These are phyloP conservation scores for Aricia agestis DNA, from an alignment of 1,140 invertebrate genomes.

Conservation along the genomic window DNA sequence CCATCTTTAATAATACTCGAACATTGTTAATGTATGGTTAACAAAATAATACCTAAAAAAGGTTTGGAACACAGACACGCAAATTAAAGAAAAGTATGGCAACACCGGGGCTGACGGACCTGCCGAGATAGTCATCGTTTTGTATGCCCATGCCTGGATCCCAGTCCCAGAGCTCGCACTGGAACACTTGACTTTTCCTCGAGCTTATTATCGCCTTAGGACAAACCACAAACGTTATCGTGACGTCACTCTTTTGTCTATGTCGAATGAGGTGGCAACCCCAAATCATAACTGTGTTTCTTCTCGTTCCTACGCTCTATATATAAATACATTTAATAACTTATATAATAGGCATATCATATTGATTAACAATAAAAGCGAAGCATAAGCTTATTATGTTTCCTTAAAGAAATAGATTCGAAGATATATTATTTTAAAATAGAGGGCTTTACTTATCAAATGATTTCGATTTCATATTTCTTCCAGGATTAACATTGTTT, in stretches of 20 bases:
- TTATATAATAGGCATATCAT: background rate
- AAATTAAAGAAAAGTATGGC: constrained; percentile 19
- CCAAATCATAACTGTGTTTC: constrained; percentile 10
- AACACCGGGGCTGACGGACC: constrained; percentile 76
- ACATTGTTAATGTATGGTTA: background rate
- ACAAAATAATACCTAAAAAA: background rate
- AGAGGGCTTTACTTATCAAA: background rate
- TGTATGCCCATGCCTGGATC: constrained; percentile 87
- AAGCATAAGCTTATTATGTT: background rate
- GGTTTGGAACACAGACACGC: constrained; percentile 18
- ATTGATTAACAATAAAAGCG: background rate
- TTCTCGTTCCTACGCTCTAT: background rate
- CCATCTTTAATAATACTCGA: background rate
- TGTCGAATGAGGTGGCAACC: background rate
- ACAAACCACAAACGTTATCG: constrained; percentile 53
- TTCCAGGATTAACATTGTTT: background rate
- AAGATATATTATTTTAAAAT: background rate
- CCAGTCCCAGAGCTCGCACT: constrained; percentile 89
- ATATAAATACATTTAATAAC: constrained; percentile 9
- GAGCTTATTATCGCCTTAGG: constrained; percentile 84
- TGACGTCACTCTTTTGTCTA: constrained; percentile 77
- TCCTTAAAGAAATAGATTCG: background rate
- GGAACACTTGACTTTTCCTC: constrained; percentile 82
- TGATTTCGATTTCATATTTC: background rate
- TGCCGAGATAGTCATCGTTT: constrained; percentile 91